Evolutionary conservation across 1,140 invertebrate genomes (phyloP).

Genomic region (Lethocerus indicus): DNA sequence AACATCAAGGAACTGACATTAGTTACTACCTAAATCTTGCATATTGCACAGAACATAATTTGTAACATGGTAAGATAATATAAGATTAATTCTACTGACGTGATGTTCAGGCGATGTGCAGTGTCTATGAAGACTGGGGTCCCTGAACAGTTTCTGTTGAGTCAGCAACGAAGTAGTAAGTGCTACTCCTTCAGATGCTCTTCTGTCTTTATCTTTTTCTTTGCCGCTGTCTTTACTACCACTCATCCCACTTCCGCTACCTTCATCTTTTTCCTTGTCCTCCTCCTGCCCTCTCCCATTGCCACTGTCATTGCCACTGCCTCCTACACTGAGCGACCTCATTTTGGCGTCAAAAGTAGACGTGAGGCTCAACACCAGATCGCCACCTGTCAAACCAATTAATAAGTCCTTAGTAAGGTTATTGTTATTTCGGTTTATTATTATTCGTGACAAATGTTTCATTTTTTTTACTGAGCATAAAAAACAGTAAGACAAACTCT

Average conservation of each 20-base stretch:
- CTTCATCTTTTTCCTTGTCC: not conserved
- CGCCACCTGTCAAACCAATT: constrained; percentile 38
- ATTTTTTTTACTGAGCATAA: too few species aligned
- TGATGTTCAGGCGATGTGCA: constrained; percentile 3
- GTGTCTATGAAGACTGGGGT: constrained; percentile 10
- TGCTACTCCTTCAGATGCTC: not conserved
- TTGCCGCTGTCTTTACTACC: not conserved
- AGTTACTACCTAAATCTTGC: too few species aligned
- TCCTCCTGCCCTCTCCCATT: not conserved
- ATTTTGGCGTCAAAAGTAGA: constrained; percentile 59
- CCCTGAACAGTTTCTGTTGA: constrained; percentile 9
- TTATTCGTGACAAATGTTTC: too few species aligned
- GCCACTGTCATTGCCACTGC: not conserved
- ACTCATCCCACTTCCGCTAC: not conserved
- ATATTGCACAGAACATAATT: too few species aligned
- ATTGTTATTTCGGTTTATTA: too few species aligned
- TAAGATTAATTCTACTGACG: too few species aligned
- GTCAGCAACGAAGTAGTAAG: too few species aligned
- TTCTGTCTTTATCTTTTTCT: not conserved
- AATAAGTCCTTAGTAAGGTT: too few species aligned
- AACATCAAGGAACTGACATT: too few species aligned
- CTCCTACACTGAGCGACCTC: constrained; percentile 28
- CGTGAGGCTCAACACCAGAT: constrained; percentile 47
- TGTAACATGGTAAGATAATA: too few species aligned
- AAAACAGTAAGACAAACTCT: too few species aligned